phyloP scores from a whole-genome alignment of 2,888 invertebrate species.

The Sinelater perroti region DNA sequence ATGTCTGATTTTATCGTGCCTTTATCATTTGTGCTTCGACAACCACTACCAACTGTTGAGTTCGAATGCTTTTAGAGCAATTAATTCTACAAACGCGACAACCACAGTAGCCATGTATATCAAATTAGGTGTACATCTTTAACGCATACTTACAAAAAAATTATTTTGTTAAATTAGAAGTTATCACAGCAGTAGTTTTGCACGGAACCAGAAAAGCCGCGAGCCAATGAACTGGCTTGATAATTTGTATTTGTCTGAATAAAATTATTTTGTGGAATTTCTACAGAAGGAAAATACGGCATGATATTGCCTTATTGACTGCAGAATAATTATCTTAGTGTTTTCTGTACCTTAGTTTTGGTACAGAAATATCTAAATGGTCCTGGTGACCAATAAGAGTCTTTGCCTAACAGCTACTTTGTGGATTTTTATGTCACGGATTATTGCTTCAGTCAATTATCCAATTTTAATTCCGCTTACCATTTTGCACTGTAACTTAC shows the following conservation, averaged over 20 bases:
- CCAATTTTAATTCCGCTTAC: constrained; percentile 34
- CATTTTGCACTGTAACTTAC: constrained; percentile 26
- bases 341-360: constrained; percentile 34
- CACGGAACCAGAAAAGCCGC: constrained; percentile 46
- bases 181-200: constrained; percentile 46
- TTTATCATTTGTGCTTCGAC: too few species aligned
- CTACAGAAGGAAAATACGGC: constrained; percentile 57
- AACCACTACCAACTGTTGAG: too few species aligned
- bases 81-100: too few species aligned
- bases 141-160: too few species aligned
- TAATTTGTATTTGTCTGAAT: constrained; percentile 55
- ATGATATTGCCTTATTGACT: constrained; percentile 54
- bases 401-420: constrained; percentile 59
- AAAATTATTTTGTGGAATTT: constrained; percentile 53
- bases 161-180: too few species aligned
- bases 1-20: too few species aligned
- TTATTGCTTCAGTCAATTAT: constrained; percentile 42
- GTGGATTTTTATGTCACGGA: constrained; percentile 47
- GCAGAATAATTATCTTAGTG: constrained; percentile 44
- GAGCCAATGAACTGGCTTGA: constrained; percentile 49
- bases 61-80: too few species aligned
- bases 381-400: constrained; percentile 57
- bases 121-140: too few species aligned
- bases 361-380: constrained; percentile 30
- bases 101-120: too few species aligned